Evolutionary conservation across 2,797 vertebrate species (phyloP), one percentile per base, ranked within the genome.

Genomic region (Carapus acus): DNA sequence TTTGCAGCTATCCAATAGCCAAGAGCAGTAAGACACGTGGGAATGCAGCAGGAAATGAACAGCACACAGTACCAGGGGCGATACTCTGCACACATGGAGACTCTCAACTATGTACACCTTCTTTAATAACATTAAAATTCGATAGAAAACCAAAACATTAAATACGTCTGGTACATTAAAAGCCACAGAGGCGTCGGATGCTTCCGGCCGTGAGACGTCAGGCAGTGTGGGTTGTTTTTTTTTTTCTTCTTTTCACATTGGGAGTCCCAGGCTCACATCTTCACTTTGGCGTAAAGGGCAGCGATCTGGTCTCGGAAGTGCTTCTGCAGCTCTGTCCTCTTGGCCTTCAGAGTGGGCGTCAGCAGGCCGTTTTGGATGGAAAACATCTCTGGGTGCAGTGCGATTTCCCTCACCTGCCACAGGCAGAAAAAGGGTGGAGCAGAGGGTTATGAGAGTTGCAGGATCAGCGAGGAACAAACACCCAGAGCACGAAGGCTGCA

Each of bases 291-390:
- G 64, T 98, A 99, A 9, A 99, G 90, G 84, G 91, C 89, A 58
- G 91, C 85, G 16, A 98, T 94, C 74, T 94, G 86, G 21, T 90
- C 76, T 77, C 87, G 84, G 83, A 99, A 99, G 65, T 61, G 71
- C 48, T 62, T 91, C 40, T 83, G 87, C 8, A 98, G 86, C 44
- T 96, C 92, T 0, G 78, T 69, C 81, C 96, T 89, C 79, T 96
- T 99, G 0, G 93, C 87, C 83, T 99, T 99, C 83, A 99, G 78
- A 0, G 94, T 99, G 21, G 96, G 96, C 1, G 96, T 99, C 64
- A 99, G 83, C 45, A 99, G 86, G 60, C 94, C 94, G 0, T 94
- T 97, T 76, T 96, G 88, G 20, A 97, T 18, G 4, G 93, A 90
- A 81, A 99, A 97, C 90, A 93, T 86, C 83, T 98, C 94, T 0